Percentiles rank a stretch among this genome's conserved stretches.
These are phyloP conservation scores for Wasmannia auropunctata DNA, from an alignment of 1,140 invertebrate species.

Conservation along the genomic window DNA sequence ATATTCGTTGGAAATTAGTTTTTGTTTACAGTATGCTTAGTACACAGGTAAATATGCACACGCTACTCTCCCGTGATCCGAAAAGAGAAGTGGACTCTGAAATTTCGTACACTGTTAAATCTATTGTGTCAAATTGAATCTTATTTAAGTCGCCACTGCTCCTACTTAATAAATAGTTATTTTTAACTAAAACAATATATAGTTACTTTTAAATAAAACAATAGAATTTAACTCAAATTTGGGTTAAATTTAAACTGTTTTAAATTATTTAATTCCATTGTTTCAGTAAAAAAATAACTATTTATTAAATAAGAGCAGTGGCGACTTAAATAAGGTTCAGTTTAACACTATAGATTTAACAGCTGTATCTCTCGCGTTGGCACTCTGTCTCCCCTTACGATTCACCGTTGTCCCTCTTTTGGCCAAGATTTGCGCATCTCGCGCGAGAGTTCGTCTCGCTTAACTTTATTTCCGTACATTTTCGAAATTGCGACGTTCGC, in stretches of 20 bases:
- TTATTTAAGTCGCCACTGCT: too few species aligned
- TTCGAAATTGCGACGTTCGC: not conserved
- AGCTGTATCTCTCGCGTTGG: slow-evolving; percentile 72
- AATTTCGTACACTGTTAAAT: slow-evolving; percentile 13
- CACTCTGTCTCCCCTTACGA: slow-evolving; percentile 53
- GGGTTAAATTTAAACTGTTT: too few species aligned
- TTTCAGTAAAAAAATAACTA: too few species aligned
- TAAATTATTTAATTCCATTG: too few species aligned
- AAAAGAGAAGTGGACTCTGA: slow-evolving; percentile 51
- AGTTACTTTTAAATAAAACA: too few species aligned
- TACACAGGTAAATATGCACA: slow-evolving; percentile 39
- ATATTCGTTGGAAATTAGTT: slow-evolving; percentile 53
- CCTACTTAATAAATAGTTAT: too few species aligned
- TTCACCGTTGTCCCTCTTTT: slow-evolving; percentile 12
- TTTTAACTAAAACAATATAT: too few species aligned
- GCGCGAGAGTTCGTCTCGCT: not conserved
- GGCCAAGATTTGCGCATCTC: slow-evolving; percentile 7
- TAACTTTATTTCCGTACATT: not conserved
- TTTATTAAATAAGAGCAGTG: too few species aligned
- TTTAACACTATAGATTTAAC: too few species aligned
- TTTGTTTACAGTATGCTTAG: slow-evolving; percentile 47
- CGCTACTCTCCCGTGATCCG: slow-evolving; percentile 34
- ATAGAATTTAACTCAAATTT: too few species aligned
- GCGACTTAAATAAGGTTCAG: too few species aligned
- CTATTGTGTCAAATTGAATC: too few species aligned